Evolutionary conservation across 2,888 invertebrate species (phyloP).

Genomic region (Xanthorhoe designata): DNA sequence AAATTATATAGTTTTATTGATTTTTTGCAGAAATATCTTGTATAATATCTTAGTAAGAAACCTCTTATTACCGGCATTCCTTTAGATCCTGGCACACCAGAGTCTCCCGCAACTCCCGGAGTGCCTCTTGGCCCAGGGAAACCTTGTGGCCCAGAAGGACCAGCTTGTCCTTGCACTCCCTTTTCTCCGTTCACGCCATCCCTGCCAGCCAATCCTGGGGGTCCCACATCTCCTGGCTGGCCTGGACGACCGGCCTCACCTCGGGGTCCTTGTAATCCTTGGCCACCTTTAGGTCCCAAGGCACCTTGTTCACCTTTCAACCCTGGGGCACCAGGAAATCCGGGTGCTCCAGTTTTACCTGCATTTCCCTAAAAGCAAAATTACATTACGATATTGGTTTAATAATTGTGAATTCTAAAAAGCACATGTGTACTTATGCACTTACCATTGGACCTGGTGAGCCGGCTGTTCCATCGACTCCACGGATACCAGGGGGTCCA

Average conservation of each 20-base stretch:
- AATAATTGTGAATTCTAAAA: not conserved
- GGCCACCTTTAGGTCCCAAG: conserved; percentile 91
- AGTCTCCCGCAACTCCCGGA: conserved; percentile 90
- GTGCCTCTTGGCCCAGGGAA: conserved; percentile 93
- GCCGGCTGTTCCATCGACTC: conserved; percentile 92
- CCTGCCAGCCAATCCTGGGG: conserved; percentile 90
- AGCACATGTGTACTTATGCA: not conserved
- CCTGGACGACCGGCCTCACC: conserved; percentile 93
- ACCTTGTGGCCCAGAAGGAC: conserved; percentile 91
- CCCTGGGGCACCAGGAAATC: conserved; percentile 93
- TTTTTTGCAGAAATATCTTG: not conserved
- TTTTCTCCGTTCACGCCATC: conserved; percentile 94
- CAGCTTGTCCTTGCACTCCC: conserved; percentile 90
- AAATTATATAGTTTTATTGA: not conserved
- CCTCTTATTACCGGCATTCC: conserved; percentile 87
- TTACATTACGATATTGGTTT: not conserved
- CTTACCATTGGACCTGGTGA: conserved; percentile 90
- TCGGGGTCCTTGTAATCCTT: conserved; percentile 92
- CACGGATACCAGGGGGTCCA: conserved; percentile 91
- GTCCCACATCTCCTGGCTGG: conserved; percentile 90
- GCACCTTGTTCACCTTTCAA: conserved; percentile 92
- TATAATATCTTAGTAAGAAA: not conserved
- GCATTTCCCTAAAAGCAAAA: conserved; percentile 86
- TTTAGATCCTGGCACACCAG: conserved; percentile 90
- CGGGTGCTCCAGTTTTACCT: conserved; percentile 94